phyloP scores from a whole-genome alignment of 2,113 vertebrate genomes.

The Rhodinocichla rosea region DNA sequence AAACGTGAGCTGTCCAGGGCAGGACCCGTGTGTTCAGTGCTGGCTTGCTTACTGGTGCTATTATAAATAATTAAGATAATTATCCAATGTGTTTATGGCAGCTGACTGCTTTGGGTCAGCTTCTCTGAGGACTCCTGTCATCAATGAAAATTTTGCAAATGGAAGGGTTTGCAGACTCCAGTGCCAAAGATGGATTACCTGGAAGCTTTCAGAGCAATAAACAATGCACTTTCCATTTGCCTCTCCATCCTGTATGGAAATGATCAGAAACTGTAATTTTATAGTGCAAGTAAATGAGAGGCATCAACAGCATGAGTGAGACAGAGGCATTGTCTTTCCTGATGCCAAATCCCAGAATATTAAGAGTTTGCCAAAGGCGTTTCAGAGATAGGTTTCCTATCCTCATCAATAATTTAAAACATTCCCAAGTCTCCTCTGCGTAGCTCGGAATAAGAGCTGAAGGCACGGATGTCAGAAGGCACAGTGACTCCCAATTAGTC shows the following conservation, averaged over 20 bases:
- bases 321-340: slow-evolving; percentile 32
- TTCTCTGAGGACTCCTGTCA: slow-evolving; percentile 37
- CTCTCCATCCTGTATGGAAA: neutral
- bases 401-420: slow-evolving; percentile 71
- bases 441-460: slow-evolving; percentile 56
- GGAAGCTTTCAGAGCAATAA: slow-evolving; percentile 47
- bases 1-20: slow-evolving; percentile 39
- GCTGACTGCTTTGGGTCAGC: slow-evolving; percentile 23
- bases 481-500: slow-evolving; percentile 67
- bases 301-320: neutral
- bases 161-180: neutral
- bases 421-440: slow-evolving; percentile 28
- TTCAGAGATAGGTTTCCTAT: slow-evolving; percentile 64
- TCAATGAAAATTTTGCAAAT: slow-evolving; percentile 44
- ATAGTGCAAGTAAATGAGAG: neutral
- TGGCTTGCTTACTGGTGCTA: slow-evolving; percentile 37
- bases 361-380: slow-evolving; percentile 65
- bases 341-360: slow-evolving; percentile 54
- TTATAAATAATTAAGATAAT: slow-evolving; percentile 66
- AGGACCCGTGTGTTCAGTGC: neutral
- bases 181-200: slow-evolving; percentile 30
- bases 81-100: slow-evolving; percentile 43
- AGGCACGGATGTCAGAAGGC: slow-evolving; percentile 57
- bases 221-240: slow-evolving; percentile 13
- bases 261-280: slow-evolving; percentile 49